phyloP scores from a whole-genome alignment of 2,113 vertebrate genomes.

The Eidolon helvum region DNA sequence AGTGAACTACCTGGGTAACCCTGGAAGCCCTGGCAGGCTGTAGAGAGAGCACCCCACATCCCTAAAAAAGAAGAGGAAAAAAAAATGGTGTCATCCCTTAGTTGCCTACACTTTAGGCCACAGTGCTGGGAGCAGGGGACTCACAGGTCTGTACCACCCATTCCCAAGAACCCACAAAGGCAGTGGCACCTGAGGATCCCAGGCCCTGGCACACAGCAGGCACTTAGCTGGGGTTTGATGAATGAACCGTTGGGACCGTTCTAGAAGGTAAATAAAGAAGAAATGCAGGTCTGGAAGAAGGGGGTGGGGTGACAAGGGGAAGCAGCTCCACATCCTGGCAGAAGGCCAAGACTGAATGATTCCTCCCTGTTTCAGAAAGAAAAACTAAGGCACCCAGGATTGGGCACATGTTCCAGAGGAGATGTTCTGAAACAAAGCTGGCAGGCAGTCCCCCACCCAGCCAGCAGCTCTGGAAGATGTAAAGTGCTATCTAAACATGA shows the following conservation, averaged over 20 bases:
- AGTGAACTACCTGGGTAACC: not conserved
- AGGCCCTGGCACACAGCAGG: not conserved
- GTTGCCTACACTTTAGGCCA: not conserved
- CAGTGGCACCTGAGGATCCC: not conserved
- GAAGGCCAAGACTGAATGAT: not conserved
- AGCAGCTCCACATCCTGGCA: not conserved
- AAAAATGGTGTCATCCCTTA: not conserved
- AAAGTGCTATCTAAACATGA: constrained; percentile 70
- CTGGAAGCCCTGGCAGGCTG: not conserved
- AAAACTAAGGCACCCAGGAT: not conserved
- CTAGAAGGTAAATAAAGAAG: not conserved
- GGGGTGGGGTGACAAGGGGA: not conserved
- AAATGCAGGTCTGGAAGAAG: not conserved
- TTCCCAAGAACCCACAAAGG: not conserved
- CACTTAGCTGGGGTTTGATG: not conserved
- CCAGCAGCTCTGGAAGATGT: constrained; percentile 61
- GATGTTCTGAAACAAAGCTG: not conserved
- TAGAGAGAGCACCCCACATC: not conserved
- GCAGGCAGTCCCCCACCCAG: not conserved
- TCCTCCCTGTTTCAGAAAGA: not conserved
- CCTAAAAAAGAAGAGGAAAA: not conserved
- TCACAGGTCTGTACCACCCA: not conserved
- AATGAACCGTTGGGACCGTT: not conserved
- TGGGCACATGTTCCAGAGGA: not conserved
- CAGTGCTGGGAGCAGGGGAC: not conserved